Percentiles rank a stretch among this genome's conserved stretches.
These are phyloP conservation scores for Delia radicum DNA, from an alignment of 1,140 invertebrate species.

Conservation along the genomic window DNA sequence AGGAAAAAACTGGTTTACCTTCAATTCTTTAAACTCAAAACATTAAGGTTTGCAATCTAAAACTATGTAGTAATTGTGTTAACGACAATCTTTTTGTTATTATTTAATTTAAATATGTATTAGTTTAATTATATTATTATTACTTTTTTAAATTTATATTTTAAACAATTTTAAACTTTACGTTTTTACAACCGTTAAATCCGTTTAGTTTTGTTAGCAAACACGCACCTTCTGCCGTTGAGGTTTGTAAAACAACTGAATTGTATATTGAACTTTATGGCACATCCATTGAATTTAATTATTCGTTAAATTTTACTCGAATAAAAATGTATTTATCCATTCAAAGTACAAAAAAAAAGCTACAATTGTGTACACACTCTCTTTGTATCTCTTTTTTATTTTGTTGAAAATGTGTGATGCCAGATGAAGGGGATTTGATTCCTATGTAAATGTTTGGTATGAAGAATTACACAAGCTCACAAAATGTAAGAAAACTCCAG, in stretches of 20 bases:
- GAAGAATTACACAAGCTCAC: too few relatives aligned
- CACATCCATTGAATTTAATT: neutral
- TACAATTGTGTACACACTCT: neutral
- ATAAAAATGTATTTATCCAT: neutral
- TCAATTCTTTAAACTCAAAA: neutral
- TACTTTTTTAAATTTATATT: neutral
- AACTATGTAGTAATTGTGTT: neutral
- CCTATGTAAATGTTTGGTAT: too few relatives aligned
- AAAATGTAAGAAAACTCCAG: too few relatives aligned
- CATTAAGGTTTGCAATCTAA: neutral
- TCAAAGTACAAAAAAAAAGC: neutral
- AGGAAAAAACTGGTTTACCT: conserved; percentile 18
- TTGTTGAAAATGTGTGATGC: neutral
- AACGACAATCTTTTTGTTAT: neutral
- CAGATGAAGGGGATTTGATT: neutral
- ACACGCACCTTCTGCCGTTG: neutral
- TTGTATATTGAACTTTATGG: neutral
- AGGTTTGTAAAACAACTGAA: neutral
- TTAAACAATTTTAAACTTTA: neutral
- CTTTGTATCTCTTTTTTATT: neutral
- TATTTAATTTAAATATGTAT: neutral
- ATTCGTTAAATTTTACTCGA: neutral
- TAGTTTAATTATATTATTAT: neutral
- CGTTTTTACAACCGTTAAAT: neutral
- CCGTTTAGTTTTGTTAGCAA: neutral